Base-by-base conservation (phyloP, 2,888 invertebrate genomes). In the Eilema caniola region DNA sequence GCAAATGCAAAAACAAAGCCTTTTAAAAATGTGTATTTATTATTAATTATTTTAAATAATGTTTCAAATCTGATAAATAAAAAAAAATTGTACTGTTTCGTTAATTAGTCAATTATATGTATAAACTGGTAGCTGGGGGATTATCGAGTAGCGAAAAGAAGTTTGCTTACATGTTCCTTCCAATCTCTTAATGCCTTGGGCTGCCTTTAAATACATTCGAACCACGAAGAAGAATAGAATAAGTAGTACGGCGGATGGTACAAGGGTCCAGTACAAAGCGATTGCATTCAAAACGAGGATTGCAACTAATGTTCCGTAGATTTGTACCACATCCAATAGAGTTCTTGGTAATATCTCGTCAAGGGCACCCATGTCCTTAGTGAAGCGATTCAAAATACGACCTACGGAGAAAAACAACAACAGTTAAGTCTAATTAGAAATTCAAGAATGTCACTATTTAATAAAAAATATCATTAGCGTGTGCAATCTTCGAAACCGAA, bases 301-400 rank as follows among this genome's bases (percentile, higher is more conserved):
- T 10, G 96, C 96, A 0, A 93, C 20, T 84, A 96, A 81, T 2
- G 91, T 91, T 71, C 93, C 88, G 75, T 93, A 94, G 61, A 95
- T 95, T 88, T 97, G 97, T 4, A 96, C 90, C 1, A 97, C 96
- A 84, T 97, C 97, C 37, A 98, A 87, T 25, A 97, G 89, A 0
- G 96, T 96, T 81, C 97, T 96, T 0, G 98, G 97, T 61, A 98
- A 88, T 64, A 97, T 92, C 85, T 98, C 98, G 85, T 98, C 98
- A 70, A 98, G 96, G 0, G 97, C 96, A 1, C 98, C 98, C 87
- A 98, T 97, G 88, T 98, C 98, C 88, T 98, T 98, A 5, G 98
- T 97, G 85, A 98, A 98, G 67, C 98, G 89, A 78, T 96, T 96
- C 62, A 98, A 94, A 76, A 98, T 97, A 67, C 97, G 95, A 53